Percentiles rank a stretch among this genome's conserved stretches.
Conservation (phyloP, 2,797 vertebrate genomes). For the Molossus alvarezi region DNA sequence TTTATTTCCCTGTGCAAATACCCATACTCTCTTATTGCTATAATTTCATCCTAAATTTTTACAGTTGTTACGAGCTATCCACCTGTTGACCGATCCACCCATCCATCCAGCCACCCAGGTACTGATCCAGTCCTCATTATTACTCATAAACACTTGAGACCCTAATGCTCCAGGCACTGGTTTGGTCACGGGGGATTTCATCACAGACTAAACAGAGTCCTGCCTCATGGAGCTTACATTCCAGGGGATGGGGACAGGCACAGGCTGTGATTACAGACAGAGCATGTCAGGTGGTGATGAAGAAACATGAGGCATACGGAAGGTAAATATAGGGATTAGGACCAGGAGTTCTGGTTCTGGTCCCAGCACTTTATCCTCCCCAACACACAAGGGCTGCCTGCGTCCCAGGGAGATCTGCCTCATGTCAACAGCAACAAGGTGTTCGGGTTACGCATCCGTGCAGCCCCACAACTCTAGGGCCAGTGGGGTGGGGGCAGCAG, state of each 20-base stretch:
- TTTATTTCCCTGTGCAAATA: not conserved
- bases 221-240: not conserved
- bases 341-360: not conserved
- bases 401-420: not conserved
- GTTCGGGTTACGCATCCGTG: not conserved
- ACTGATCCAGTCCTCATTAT: not conserved
- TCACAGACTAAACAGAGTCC: not conserved
- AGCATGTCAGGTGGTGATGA: not conserved
- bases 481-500: not conserved
- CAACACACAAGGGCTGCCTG: not conserved
- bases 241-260: not conserved
- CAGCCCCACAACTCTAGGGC: not conserved
- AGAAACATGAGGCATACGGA: not conserved
- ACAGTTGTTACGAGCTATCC: not conserved
- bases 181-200: not conserved
- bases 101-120: not conserved
- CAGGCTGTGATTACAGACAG: not conserved
- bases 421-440: not conserved
- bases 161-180: not conserved
- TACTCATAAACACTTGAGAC: not conserved
- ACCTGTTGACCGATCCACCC: not conserved
- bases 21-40: not conserved
- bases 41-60: not conserved
- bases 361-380: not conserved
- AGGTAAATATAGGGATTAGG: not conserved